Evolutionary conservation across 1,140 invertebrate genomes (phyloP), one percentile per base, ranked within the genome.

Genomic region (Caenorhabditis briggsae): DNA sequence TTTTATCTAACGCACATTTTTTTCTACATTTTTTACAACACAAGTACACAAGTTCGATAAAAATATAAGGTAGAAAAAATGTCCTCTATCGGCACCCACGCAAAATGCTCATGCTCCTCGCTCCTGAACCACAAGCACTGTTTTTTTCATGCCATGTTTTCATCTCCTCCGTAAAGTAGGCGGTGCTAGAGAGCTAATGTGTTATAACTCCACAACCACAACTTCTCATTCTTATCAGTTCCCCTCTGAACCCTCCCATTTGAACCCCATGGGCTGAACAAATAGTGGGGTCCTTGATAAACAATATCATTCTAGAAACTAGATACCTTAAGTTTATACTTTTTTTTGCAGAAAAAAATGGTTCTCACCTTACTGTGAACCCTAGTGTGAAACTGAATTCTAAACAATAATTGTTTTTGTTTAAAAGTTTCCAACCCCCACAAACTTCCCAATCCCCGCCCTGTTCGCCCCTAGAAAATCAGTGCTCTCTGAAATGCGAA

Each of bases 401-500:
- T 78, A 78, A 78, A 78, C 70, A 48, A 53, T 9, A 50, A 50
- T 23, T 78, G 70, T 50, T 78, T 78, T 50, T 12, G 33, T 78
- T 41, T 16, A n/a, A 8, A 33, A 9, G 5, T 64, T 12, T 23
- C 11, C 8, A 12, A 43, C 43, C 18, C 65, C 12, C 65, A 33
- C 33, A 33, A 33, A 33, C 3, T 33, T 23, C 18, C 1, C 41
- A 18, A 50, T 11, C 70, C 23, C 33, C 20, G 12, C 70, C 46
- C 46, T 1, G 23, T 23, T 5, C 14, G 18, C 33, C 20, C 8
- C n/a, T 50, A 78, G 1, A 53, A 78, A 78, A 78, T 78, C 70
- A 78, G 70, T 53, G 70, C 43, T 12, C 33, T 50, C 70, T 78
- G 70, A 78, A 78, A 78, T 78, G 70, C 50, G 46, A 78, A 78